Evolutionary conservation across 2,113 vertebrate species (phyloP).

Genomic region (Serilophus lunatus): DNA sequence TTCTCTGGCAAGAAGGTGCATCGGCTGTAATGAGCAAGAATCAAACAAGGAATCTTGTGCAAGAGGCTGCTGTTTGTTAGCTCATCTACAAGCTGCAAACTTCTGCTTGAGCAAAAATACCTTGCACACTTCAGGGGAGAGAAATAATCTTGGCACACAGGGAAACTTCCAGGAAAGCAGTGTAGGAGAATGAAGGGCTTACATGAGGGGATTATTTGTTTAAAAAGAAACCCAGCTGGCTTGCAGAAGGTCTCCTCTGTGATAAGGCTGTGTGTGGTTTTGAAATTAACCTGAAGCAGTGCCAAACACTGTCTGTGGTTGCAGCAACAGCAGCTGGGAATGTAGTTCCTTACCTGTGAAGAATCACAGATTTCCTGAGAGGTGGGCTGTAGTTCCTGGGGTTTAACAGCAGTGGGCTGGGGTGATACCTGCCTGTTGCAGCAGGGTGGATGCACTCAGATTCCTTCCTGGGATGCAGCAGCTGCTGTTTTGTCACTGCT

Average conservation of each 20-base stretch:
- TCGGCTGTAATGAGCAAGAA: conserved; percentile 27
- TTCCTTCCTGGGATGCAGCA: neutral
- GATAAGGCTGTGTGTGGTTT: neutral
- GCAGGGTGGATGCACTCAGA: neutral
- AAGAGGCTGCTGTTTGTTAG: neutral
- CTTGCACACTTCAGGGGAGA: neutral
- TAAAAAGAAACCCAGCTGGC: conserved; percentile 25
- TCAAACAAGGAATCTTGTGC: neutral
- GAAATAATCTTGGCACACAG: neutral
- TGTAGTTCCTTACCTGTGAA: neutral
- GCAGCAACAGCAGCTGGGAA: conserved; percentile 29
- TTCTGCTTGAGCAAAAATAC: neutral
- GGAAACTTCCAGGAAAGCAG: conserved; percentile 2
- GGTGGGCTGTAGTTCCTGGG: neutral
- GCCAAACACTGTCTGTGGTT: neutral
- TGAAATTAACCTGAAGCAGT: conserved; percentile 15
- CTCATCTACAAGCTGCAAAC: neutral
- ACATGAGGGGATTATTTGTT: conserved; percentile 31
- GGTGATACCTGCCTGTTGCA: neutral
- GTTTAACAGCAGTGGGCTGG: neutral
- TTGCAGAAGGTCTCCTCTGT: conserved; percentile 6
- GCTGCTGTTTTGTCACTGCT: neutral
- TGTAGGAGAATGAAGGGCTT: neutral
- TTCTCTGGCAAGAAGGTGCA: conserved; percentile 78
- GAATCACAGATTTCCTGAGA: neutral